phyloP scores from a whole-genome alignment of 1,140 invertebrate genomes.

The Drosophila funebris region DNA sequence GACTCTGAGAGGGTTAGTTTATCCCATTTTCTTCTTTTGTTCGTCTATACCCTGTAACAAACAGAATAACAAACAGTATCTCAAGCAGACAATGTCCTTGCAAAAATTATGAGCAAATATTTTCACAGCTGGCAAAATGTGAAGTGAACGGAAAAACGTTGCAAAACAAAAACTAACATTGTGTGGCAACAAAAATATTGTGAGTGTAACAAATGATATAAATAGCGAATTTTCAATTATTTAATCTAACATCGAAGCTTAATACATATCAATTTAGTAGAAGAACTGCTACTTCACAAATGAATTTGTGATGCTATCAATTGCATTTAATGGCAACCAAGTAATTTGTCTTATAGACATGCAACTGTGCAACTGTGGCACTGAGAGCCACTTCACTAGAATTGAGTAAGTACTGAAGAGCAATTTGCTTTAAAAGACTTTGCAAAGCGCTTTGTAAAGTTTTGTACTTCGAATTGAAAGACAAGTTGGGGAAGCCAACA shows the following conservation, averaged over 20 bases:
- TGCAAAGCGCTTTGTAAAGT: constrained; percentile 28
- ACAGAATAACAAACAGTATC: neutral
- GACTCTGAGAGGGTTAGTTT: constrained; percentile 28
- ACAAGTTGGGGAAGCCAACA: constrained; percentile 7
- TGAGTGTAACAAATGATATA: neutral
- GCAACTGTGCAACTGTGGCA: neutral
- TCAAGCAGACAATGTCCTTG: neutral
- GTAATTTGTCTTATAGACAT: neutral
- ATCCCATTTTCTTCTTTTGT: constrained; percentile 7
- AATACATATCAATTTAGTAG: neutral
- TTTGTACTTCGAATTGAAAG: constrained; percentile 23
- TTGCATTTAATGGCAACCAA: constrained; percentile 7
- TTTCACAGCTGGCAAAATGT: constrained; percentile 9
- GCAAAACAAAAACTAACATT: neutral
- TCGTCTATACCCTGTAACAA: constrained; percentile 3
- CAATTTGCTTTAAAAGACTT: constrained; percentile 26
- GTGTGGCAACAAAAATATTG: neutral
- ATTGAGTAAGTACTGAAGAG: neutral
- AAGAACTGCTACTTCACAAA: too few relatives aligned
- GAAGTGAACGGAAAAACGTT: constrained; percentile 8
- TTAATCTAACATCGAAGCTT: neutral
- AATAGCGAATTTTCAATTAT: neutral
- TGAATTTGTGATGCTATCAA: neutral
- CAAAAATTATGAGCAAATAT: constrained; percentile 39
- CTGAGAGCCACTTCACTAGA: constrained; percentile 15